Evolutionary conservation across 2,888 invertebrate species (phyloP).

Genomic region (Morpho achilles): DNA sequence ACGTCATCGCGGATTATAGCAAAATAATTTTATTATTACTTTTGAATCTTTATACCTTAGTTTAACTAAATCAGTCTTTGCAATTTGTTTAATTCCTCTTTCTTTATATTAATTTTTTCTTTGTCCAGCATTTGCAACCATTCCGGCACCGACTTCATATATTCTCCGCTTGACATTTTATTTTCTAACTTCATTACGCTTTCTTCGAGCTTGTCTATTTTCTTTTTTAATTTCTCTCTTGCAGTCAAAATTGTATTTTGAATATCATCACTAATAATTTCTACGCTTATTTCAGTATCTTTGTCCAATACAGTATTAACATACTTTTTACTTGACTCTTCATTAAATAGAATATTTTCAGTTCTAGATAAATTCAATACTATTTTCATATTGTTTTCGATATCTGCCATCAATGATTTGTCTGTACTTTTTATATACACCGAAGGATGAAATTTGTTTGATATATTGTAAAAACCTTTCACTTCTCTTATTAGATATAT

Average conservation of each 20-base stretch:
- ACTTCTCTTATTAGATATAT: constrained; percentile 74
- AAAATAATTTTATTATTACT: constrained; percentile 18
- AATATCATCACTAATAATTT: constrained; percentile 47
- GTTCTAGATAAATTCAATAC: constrained; percentile 50
- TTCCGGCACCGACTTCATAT: constrained; percentile 42
- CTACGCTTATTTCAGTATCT: constrained; percentile 50
- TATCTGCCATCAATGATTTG: constrained; percentile 36
- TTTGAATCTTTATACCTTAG: not conserved
- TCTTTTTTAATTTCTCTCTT: constrained; percentile 47
- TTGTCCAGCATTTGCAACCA: constrained; percentile 43
- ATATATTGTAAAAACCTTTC: constrained; percentile 75
- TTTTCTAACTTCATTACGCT: constrained; percentile 47
- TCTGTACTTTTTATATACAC: constrained; percentile 45
- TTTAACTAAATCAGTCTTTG: constrained; percentile 44
- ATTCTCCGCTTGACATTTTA: constrained; percentile 42
- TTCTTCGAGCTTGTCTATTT: constrained; percentile 50
- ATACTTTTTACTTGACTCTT: constrained; percentile 35
- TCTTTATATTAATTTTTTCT: constrained; percentile 47
- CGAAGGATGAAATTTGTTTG: constrained; percentile 67
- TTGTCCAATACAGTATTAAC: constrained; percentile 45
- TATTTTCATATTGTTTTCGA: constrained; percentile 49
- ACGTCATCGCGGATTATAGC: too few relatives aligned
- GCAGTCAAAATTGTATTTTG: constrained; percentile 44
- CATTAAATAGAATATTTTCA: constrained; percentile 37
- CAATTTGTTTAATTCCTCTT: constrained; percentile 50